phyloP scores from a whole-genome alignment of 2,888 invertebrate species.

The Ornithoptera alexandrae region DNA sequence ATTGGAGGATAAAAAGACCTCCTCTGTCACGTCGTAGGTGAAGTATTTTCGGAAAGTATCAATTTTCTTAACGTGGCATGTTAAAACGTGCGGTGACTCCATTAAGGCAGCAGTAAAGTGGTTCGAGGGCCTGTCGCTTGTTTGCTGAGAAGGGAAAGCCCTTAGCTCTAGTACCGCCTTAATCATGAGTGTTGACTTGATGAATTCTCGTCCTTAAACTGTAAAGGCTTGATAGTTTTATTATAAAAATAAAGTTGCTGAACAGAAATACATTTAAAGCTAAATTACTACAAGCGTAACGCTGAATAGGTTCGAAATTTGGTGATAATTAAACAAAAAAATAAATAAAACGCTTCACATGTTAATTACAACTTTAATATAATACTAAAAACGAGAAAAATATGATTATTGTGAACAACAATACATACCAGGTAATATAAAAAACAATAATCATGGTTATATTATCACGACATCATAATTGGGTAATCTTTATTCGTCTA shows the following conservation, averaged over 20 bases:
- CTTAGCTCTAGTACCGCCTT: constrained; percentile 61
- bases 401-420: no score
- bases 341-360: no score
- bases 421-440: no score
- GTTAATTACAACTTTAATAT: no score
- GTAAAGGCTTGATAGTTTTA: constrained; percentile 28
- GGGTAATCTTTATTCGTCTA: no score
- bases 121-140: constrained; percentile 65
- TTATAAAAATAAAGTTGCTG: background rate
- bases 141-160: constrained; percentile 60
- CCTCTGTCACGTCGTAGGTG: constrained; percentile 18
- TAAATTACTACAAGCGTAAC: background rate
- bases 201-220: constrained; percentile 39
- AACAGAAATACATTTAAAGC: background rate
- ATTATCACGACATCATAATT: background rate
- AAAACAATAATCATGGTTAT: no score
- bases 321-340: no score
- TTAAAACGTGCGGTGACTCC: constrained; percentile 47
- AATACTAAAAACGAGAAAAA: no score
- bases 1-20: constrained; percentile 19
- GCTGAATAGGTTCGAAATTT: no score
- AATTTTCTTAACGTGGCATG: constrained; percentile 37
- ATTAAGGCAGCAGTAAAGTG: constrained; percentile 56
- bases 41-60: constrained; percentile 34
- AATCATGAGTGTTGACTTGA: constrained; percentile 70